Evolutionary conservation across 2,113 vertebrate genomes (phyloP).

Genomic region (Echinops telfairi): DNA sequence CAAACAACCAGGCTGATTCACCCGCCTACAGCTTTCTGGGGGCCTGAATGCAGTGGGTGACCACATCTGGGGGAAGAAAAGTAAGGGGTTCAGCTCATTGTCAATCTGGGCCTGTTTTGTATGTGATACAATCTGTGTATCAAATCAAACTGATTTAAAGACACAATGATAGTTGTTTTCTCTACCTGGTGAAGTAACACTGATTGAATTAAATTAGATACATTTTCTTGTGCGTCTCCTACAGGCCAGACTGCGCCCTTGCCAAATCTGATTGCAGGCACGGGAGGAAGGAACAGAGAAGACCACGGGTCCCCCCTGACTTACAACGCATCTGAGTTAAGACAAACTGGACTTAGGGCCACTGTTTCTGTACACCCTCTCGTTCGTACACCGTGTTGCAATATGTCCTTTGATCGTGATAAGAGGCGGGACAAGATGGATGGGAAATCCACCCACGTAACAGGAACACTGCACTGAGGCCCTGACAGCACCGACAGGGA

Average conservation of each 20-base stretch:
- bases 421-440: not conserved
- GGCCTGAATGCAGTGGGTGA: too few species aligned
- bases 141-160: not conserved
- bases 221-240: not conserved
- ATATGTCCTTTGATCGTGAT: not conserved
- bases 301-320: not conserved
- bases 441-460: not conserved
- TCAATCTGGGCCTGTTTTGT: not conserved
- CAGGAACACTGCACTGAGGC: not conserved
- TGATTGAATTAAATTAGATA: not conserved
- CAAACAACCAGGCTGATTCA: not conserved
- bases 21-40: not conserved
- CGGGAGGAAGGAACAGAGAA: constrained; percentile 2
- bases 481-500: not conserved
- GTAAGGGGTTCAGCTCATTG: not conserved
- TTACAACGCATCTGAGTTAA: not conserved
- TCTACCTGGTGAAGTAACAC: not conserved
- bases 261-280: not conserved
- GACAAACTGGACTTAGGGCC: not conserved
- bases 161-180: constrained; percentile 1
- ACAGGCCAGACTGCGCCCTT: not conserved
- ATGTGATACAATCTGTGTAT: not conserved
- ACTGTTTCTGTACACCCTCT: not conserved
- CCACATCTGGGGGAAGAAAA: not conserved
- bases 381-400: not conserved